Conservation (phyloP, 37 sponge, comb jelly and placozoan genomes). For the Diacarnus erythraeanus region DNA sequence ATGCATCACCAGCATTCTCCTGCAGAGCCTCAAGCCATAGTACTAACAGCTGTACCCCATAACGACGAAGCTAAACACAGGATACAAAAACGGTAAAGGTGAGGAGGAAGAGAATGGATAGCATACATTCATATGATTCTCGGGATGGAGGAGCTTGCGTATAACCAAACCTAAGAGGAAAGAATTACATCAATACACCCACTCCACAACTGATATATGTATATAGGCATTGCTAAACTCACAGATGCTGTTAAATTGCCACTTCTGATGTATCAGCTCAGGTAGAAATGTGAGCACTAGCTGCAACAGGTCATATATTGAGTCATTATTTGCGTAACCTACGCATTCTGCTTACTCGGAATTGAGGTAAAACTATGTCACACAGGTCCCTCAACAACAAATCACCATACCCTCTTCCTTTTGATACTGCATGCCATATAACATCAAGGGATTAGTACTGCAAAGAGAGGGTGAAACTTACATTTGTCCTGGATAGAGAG, state of each 20-base stretch:
- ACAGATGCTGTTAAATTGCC: conserved; percentile 91
- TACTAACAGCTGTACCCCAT: conserved; percentile 77
- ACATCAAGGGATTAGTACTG: too few relatives aligned
- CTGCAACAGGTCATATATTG: conserved; percentile 27
- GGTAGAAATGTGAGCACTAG: conserved; percentile 70
- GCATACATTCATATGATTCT: conserved; percentile 54
- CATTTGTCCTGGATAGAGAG: conserved; percentile 43
- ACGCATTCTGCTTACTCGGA: conserved; percentile 47
- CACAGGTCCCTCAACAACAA: conserved; percentile 40
- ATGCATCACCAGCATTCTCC: conserved; percentile 70
- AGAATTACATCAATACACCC: too few relatives aligned
- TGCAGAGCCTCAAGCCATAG: conserved; percentile 84
- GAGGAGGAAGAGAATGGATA: not conserved
- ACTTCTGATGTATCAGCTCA: conserved; percentile 67
- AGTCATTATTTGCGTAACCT: not conserved
- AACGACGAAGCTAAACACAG: conserved; percentile 41
- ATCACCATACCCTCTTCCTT: conserved; percentile 46
- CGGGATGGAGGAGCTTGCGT: conserved; percentile 76
- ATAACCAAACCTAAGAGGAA: conserved; percentile 75
- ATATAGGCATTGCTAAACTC: too few relatives aligned
- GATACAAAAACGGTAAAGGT: not conserved
- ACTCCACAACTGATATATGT: too few relatives aligned
- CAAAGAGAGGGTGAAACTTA: not conserved
- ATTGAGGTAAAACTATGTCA: conserved; percentile 54
- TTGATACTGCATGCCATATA: conserved; percentile 10